Evolutionary conservation across 2,113 vertebrate species (phyloP), one percentile per base, ranked within the genome.

Genomic region (Phoenicopterus ruber): DNA sequence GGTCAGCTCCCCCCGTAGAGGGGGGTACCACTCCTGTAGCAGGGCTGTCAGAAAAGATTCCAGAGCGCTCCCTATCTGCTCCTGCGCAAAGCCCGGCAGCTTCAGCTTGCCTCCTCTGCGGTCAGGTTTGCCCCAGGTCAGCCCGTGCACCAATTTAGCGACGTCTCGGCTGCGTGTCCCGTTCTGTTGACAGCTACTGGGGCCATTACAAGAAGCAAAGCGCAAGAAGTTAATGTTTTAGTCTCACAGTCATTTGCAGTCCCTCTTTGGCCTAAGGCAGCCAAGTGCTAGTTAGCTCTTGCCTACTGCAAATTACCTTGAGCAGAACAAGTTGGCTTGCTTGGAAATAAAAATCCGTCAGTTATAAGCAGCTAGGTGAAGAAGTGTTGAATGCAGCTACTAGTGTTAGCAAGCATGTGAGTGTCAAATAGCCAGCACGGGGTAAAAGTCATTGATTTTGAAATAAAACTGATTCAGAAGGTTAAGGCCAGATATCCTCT

Each of bases 141-240:
- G 72, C 72, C 36, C 6, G 0, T 5, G 14, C 50, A 17, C 16
- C 2, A 3, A 8, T 10, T 9, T 28, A 31, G 58, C 0, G 0
- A 12, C 1, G 2, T 49, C 73, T 69, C 0, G 0, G 34, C 34
- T 16, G 4, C 0, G 0, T 3, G 19, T 42, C 44, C 72, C 0
- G 0, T 29, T 36, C 73, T 40, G 18, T 38, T 61, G 61, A 22
- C 52, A 49, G 38, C 66, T 44, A 5, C 44, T n/a, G 65, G 25
- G 50, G 6, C n/a, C 47, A 2, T 17, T 24, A 10, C 0, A 0
- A 11, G 54, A 6, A 57, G 50, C 28, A 73, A 73, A 63, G 19
- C 1, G 0, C 38, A 13, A 50, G 42, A 62, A 85, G 29, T 17
- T 55, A 55, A n/a, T 40, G 65, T 24, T 54, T 85, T 49, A 5